Conservation (phyloP, 2,113 vertebrate genomes). For the Siphamia tubifer region DNA sequence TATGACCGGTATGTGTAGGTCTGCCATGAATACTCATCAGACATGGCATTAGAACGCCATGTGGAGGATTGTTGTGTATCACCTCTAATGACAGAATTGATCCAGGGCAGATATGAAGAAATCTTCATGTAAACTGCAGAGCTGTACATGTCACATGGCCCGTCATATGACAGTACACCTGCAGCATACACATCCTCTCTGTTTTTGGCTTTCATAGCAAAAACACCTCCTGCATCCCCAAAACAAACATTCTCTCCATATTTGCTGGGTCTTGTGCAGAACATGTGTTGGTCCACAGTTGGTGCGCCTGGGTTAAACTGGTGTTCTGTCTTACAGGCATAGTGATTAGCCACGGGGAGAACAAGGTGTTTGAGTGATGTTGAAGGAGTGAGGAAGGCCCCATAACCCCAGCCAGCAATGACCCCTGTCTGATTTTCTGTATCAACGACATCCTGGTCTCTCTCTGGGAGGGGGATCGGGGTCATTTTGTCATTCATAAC, state of each 20-base stretch:
- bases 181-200: slow-evolving; percentile 67
- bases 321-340: slow-evolving; percentile 54
- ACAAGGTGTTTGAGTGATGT: slow-evolving; percentile 68
- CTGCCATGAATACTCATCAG: slow-evolving; percentile 33
- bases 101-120: slow-evolving; percentile 74
- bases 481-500: slow-evolving; percentile 62
- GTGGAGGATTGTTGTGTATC: slow-evolving; percentile 47
- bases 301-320: not conserved
- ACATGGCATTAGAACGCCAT: slow-evolving; percentile 43
- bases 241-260: slow-evolving; percentile 78
- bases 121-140: slow-evolving; percentile 70
- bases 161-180: slow-evolving; percentile 81
- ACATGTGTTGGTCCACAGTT: slow-evolving; percentile 67
- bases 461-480: slow-evolving; percentile 81
- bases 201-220: slow-evolving; percentile 66
- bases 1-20: not conserved
- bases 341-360: slow-evolving; percentile 54
- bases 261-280: slow-evolving; percentile 69
- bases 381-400: slow-evolving; percentile 31
- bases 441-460: slow-evolving; percentile 45
- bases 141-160: slow-evolving; percentile 58
- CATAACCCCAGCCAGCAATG: slow-evolving; percentile 82
- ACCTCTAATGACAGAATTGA: slow-evolving; percentile 69
- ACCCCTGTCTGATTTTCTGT: slow-evolving; percentile 62
- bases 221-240: slow-evolving; percentile 79